Percentiles rank a stretch among this genome's conserved stretches.
Conservation (phyloP, 2,888 invertebrate genomes). For the Cheilosia scutellata region DNA sequence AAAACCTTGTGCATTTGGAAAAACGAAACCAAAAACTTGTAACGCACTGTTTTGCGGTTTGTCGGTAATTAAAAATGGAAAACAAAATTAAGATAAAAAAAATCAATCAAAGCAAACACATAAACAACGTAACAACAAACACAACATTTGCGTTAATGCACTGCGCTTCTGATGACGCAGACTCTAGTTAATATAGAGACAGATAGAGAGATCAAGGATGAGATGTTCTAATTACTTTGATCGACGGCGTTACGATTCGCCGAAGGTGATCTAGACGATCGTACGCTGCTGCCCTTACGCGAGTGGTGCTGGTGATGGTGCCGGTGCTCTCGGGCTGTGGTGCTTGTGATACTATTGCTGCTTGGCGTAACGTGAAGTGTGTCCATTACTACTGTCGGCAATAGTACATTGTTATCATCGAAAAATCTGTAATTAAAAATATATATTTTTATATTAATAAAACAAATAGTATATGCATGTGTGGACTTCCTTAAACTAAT, state of each 20-base stretch:
- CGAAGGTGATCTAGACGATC: constrained; percentile 83
- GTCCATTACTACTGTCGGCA: constrained; percentile 77
- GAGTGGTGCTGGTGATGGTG: constrained; percentile 77
- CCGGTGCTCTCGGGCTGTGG: constrained; percentile 49
- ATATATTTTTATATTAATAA: constrained; percentile 13
- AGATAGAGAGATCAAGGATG: constrained; percentile 42
- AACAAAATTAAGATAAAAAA: constrained; percentile 1
- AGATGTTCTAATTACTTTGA: constrained; percentile 80
- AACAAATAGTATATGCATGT: constrained; percentile 6
- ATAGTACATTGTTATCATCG: constrained; percentile 55
- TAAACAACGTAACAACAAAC: constrained; percentile 26
- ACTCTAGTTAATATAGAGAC: constrained; percentile 22
- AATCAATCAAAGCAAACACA: constrained; percentile 38
- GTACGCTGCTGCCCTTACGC: constrained; percentile 76
- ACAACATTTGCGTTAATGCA: constrained; percentile 49
- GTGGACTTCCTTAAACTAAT: constrained; percentile 30
- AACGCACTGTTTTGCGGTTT: constrained; percentile 5
- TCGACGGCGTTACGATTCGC: constrained; percentile 80
- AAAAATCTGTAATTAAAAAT: constrained; percentile 59
- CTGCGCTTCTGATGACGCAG: constrained; percentile 23
- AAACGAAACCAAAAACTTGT: constrained; percentile 8
- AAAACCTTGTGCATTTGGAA: constrained; percentile 56
- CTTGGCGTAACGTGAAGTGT: constrained; percentile 77
- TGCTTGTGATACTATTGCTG: constrained; percentile 77
- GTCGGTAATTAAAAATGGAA: background rate